Percentiles rank a stretch among this genome's conserved stretches.
phyloP scores from a whole-genome alignment of 2,888 invertebrate genomes.

The Aphodius sticticus region DNA sequence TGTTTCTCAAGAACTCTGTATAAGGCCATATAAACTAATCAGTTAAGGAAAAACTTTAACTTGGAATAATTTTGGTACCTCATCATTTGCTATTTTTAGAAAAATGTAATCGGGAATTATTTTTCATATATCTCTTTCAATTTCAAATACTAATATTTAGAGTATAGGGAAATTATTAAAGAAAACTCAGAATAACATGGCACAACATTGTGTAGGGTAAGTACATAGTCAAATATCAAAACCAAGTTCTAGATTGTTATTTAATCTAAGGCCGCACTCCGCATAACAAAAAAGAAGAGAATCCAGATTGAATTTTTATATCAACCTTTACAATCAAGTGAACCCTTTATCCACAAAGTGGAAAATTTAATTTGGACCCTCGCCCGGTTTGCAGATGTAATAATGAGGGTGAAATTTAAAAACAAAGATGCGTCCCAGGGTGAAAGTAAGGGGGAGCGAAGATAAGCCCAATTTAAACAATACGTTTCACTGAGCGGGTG shows the following conservation, averaged over 20 bases:
- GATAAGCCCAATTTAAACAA: background rate
- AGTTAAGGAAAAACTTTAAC: too few relatives aligned
- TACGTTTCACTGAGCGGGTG: background rate
- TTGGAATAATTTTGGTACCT: too few relatives aligned
- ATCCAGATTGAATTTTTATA: background rate
- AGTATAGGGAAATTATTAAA: too few relatives aligned
- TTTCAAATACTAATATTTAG: too few relatives aligned
- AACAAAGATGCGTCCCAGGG: background rate
- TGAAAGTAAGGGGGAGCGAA: background rate
- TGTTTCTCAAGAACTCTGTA: too few relatives aligned
- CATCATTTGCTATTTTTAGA: too few relatives aligned
- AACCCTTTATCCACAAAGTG: background rate
- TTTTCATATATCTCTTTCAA: too few relatives aligned
- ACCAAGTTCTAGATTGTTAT: background rate
- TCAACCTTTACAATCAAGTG: slow-evolving; percentile 4
- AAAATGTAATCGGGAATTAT: too few relatives aligned
- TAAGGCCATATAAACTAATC: too few relatives aligned
- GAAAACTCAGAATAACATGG: too few relatives aligned
- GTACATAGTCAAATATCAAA: too few relatives aligned
- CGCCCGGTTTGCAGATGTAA: background rate
- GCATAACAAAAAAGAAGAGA: background rate
- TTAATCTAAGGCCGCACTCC: background rate
- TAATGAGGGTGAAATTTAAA: background rate
- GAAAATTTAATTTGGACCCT: slow-evolving; percentile 4
- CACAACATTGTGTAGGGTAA: too few relatives aligned